phyloP scores from a whole-genome alignment of 2,113 vertebrate species.

The Ciconia maguari region DNA sequence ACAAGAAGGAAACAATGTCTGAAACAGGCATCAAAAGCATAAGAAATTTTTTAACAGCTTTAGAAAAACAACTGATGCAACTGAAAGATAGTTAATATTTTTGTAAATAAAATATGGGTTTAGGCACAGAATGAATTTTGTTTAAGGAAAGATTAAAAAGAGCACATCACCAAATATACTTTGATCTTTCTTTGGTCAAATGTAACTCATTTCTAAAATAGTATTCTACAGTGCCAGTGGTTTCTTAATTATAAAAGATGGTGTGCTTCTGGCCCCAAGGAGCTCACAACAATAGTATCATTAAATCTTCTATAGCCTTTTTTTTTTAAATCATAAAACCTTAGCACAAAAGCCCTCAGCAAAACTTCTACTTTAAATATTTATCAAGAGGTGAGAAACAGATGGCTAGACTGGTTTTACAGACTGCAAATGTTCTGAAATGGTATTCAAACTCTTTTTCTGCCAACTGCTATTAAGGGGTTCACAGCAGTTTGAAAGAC shows the following conservation, averaged over 20 bases:
- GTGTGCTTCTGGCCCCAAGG: slow-evolving; percentile 22
- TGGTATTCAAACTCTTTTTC: background rate
- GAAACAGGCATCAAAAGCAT: background rate
- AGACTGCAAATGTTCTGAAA: slow-evolving; percentile 21
- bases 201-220: slow-evolving; percentile 13
- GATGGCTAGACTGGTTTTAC: slow-evolving; percentile 56
- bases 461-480: slow-evolving; percentile 23
- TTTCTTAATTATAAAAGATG: slow-evolving; percentile 51
- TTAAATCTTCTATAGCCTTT: background rate
- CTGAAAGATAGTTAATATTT: background rate
- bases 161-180: background rate
- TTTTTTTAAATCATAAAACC: slow-evolving; percentile 21
- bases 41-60: background rate
- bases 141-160: slow-evolving; percentile 7
- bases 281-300: slow-evolving; percentile 18
- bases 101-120: background rate
- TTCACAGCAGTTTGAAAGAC: background rate
- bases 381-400: slow-evolving; percentile 61
- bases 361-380: slow-evolving; percentile 59
- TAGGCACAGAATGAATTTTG: background rate
- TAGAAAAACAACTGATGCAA: background rate
- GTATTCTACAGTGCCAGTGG: background rate
- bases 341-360: slow-evolving; percentile 32
- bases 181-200: slow-evolving; percentile 41
- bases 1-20: background rate